Base-by-base conservation (phyloP, 2,797 vertebrate species). In the Bradypus variegatus region DNA sequence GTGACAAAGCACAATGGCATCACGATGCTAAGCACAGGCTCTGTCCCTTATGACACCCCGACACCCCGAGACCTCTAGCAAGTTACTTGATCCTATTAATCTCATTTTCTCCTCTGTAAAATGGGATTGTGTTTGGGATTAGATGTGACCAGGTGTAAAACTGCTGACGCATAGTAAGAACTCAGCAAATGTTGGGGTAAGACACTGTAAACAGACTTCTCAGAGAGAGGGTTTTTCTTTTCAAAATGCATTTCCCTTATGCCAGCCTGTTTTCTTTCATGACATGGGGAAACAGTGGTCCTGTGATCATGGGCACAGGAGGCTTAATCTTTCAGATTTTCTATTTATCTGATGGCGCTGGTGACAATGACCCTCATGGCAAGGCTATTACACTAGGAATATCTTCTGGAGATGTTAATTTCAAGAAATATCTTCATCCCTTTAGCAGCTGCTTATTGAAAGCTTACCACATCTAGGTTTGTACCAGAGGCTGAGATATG, bases 91-190 rank as follows among this genome's bases (percentile, higher is more conserved):
- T 67, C 67, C 58, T 86, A 81, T 6, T 12, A 92, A 65, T 31
- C 83, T 91, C 50, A 69, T 82, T 79, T 91, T 75, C n/a, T 93
- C 48, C 78, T 86, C 50, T 77, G 65, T 58, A 73, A 91, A 77
- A 90, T 83, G 82, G 53, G 8, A 23, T 12, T 78, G 69, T 67
- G 69, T 62, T 93, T 38, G 72, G 89, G 75, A 87, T 86, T 50
- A 84, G 92, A 89, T 33, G 27, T 50, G 90, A 81, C 85, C 29
- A 58, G 62, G 31, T 60, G 2, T 45, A 2, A 36, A 83, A 79
- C 85, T 38, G 14, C 78, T 36, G 48, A 64, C 69, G 29, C 27
- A 27, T 7, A 55, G 45, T 55, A 58, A 92, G 48, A 85, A 73
- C 5, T 70, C n/a, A 65, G 69, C 23, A 16, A 65, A 88, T 73